Base-by-base conservation (phyloP, 2,113 vertebrate species). In the Thermophis baileyi region DNA sequence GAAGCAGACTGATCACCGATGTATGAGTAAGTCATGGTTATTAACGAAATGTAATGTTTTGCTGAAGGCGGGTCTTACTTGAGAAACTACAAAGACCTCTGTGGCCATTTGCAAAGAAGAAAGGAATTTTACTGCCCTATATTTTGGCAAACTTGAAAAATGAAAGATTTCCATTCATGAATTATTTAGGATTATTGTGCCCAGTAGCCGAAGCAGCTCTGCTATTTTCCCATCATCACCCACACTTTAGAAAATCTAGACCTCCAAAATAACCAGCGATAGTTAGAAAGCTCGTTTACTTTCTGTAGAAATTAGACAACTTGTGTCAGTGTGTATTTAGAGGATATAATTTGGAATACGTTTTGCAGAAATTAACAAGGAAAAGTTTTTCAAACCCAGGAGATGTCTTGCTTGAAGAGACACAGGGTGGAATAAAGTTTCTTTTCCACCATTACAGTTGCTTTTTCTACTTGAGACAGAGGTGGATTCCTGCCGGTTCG, bases 191-290 rank as follows among this genome's bases (percentile, higher is more conserved):
- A 8, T 0, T 50, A 14, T 49, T 93, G 91, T 86, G 53, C 53
- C 60, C 47, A 60, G 57, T 60, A 60, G 27, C 27, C 49, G 11
- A 54, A 55, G 27, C 27, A 88, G 10, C 20, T 46, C 16, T 81
- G 20, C 54, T 54, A 30, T 74, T 92, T 88, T 95, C 2, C 57
- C 24, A 35, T 93, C 24, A 55, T 10, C 96, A 95, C 94, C 60
- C 93, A 93, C 93, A 87, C 35, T 92, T 95, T 95, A 94, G 55
- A 88, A 35, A n/a, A 91, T 93, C 88, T 86, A 95, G 18, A 93
- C 97, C 96, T 96, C 92, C 95, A 95, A 95, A 96, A 91, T 8
- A 94, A 94, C 89, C 63, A 90, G 85, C 90, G 93, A 91, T 95
- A 93, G 95, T 91, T 95, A 87, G 88, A 95, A 97, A 97, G 89